Evolutionary conservation across 2,888 invertebrate genomes (phyloP).

Genomic region (Augochlorella aurata): DNA sequence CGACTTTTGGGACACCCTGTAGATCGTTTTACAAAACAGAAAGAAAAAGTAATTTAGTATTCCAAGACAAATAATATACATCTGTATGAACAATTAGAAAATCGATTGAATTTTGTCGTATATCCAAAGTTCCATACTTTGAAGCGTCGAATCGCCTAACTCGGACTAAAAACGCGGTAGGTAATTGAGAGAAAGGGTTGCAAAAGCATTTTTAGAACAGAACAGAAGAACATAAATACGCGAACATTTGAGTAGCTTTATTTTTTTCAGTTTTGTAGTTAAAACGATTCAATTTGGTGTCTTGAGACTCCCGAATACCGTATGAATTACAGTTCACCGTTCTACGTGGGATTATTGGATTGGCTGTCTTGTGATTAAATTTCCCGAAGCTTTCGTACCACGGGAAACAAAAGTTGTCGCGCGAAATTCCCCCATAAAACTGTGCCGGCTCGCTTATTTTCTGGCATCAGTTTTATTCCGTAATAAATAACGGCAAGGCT

Average conservation of each 20-base stretch:
- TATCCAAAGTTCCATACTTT: not conserved
- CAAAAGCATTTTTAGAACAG: not conserved
- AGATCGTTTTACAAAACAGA: no score
- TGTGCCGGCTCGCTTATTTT: slow-evolving; percentile 26
- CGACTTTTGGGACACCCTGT: no score
- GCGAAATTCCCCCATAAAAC: slow-evolving; percentile 24
- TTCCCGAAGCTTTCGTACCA: not conserved
- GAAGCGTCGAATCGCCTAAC: not conserved
- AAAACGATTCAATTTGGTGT: slow-evolving; percentile 2
- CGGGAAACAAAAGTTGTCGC: slow-evolving; percentile 14
- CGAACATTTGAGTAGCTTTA: not conserved
- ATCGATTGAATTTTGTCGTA: no score
- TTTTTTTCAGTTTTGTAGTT: not conserved
- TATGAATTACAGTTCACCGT: not conserved
- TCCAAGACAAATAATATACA: no score
- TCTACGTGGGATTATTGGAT: not conserved
- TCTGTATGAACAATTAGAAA: no score
- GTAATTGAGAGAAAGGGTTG: not conserved
- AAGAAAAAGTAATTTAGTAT: no score
- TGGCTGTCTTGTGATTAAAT: slow-evolving; percentile 19
- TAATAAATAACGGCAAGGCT: slow-evolving; percentile 35
- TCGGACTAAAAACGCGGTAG: not conserved
- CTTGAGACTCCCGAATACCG: not conserved
- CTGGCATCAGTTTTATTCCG: slow-evolving; percentile 44
- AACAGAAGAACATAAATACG: not conserved